These are phyloP conservation scores for Oxyura jamaicensis DNA, from an alignment of 2,113 vertebrate genomes.

Conservation along the genomic window DNA sequence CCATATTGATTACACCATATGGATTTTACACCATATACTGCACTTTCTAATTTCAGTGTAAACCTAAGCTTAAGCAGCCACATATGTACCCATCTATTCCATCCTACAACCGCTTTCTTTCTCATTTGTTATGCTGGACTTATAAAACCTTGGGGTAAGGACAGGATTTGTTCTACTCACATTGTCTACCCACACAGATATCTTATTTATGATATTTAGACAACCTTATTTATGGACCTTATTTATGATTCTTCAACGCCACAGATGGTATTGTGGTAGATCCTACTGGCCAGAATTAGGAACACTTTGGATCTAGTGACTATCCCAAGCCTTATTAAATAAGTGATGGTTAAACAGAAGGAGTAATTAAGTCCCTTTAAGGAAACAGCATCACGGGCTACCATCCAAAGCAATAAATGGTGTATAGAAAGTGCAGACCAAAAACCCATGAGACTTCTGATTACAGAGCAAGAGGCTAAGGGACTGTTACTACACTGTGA, in stretches of 20 bases:
- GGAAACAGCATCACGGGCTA: background rate
- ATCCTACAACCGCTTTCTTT: background rate
- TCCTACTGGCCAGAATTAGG: background rate
- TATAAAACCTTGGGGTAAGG: background rate
- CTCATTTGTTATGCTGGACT: background rate
- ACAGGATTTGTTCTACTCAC: background rate
- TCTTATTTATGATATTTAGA: background rate
- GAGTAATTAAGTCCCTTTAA: conserved; percentile 30
- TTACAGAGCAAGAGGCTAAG: background rate
- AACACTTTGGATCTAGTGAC: background rate
- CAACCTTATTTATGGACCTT: background rate
- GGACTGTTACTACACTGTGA: background rate
- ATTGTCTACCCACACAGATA: background rate
- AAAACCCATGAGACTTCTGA: background rate
- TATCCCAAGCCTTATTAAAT: background rate
- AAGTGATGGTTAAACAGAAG: conserved; percentile 18
- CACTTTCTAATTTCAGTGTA: background rate
- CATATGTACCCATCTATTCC: background rate
- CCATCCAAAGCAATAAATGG: conserved; percentile 19
- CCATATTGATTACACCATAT: too few species aligned
- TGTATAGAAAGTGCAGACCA: background rate
- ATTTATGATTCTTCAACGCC: background rate
- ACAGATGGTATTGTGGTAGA: background rate
- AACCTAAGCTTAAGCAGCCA: background rate
- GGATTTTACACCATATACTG: background rate